phyloP scores from a whole-genome alignment of 2,888 invertebrate genomes.

The Nomada fucata region DNA sequence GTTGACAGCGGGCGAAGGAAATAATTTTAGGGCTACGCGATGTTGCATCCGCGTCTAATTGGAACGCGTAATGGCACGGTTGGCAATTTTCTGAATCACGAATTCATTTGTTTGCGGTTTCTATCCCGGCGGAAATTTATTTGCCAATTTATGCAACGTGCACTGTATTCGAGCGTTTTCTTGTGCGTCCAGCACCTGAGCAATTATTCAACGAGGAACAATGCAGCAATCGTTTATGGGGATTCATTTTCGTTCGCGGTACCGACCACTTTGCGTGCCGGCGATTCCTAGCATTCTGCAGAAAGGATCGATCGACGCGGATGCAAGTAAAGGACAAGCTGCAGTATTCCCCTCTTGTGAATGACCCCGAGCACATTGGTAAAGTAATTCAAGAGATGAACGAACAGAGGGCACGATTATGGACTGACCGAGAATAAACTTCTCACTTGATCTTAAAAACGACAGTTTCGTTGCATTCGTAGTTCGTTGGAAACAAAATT shows the following conservation, averaged over 20 bases:
- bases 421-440: too few relatives aligned
- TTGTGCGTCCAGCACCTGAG: conserved; percentile 12
- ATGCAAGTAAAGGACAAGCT: conserved; percentile 6
- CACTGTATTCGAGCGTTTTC: conserved; percentile 3
- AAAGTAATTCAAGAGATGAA: not conserved
- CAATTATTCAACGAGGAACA: conserved; percentile 34
- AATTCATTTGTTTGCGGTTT: conserved; percentile 16
- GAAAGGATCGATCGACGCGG: conserved; percentile 21
- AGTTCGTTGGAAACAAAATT: too few relatives aligned
- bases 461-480: too few relatives aligned
- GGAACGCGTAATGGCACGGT: not conserved
- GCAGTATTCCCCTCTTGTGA: not conserved
- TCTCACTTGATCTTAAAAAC: too few relatives aligned
- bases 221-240: conserved; percentile 24
- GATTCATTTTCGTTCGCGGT: conserved; percentile 35
- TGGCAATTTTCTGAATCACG: not conserved
- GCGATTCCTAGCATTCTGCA: conserved; percentile 34
- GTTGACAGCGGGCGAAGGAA: not conserved
- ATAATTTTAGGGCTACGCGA: not conserved
- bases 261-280: conserved; percentile 25
- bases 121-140: conserved; percentile 18
- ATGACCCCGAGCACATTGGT: not conserved
- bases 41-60: not conserved
- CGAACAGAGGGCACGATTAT: too few relatives aligned
- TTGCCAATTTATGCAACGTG: not conserved